Evolutionary conservation across 2,113 vertebrate species (phyloP).

Genomic region (Cyprichromis sp.): DNA sequence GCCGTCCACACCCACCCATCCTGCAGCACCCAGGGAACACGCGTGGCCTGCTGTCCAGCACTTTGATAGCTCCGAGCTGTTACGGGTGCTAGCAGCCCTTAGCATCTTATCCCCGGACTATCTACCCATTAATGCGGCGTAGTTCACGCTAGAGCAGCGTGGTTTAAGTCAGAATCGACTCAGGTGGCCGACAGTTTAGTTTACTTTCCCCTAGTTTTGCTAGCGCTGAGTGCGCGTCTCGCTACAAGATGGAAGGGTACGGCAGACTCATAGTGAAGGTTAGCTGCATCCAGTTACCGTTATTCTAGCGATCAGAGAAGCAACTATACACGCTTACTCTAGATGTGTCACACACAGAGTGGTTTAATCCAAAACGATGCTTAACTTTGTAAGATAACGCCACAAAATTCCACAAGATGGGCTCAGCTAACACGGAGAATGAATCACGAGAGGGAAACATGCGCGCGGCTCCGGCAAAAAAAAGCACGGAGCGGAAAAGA

Average conservation of each 20-base stretch:
- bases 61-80: not conserved
- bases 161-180: not conserved
- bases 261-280: not conserved
- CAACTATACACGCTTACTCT: accelerated
- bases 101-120: not conserved
- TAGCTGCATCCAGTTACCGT: not conserved
- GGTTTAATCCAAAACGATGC: not conserved
- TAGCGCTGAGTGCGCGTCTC: not conserved
- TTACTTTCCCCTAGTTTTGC: not conserved
- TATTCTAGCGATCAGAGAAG: not conserved
- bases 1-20: not conserved
- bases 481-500: not conserved
- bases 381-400: not conserved
- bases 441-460: not conserved
- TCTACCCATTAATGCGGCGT: not conserved
- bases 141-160: too few species aligned
- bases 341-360: not conserved
- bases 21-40: not conserved
- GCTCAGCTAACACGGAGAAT: not conserved
- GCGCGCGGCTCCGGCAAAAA: not conserved
- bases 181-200: not conserved
- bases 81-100: not conserved
- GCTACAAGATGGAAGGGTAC: not conserved
- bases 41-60: not conserved
- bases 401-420: not conserved